Conservation (phyloP, 2,888 invertebrate species). For the Agonopterix heracliana region DNA sequence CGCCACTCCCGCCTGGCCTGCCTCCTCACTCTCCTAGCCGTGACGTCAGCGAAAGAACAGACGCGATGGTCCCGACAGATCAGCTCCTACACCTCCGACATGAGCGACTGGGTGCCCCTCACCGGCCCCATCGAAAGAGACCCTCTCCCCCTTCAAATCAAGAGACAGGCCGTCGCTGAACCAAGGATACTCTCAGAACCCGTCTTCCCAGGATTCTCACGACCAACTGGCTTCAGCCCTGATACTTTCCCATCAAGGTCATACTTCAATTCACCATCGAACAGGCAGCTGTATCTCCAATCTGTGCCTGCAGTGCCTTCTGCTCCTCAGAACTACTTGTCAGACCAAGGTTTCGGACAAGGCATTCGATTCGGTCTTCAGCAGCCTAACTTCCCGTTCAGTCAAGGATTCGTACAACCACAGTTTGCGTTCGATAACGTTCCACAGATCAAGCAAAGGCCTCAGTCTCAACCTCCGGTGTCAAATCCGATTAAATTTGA, state of each 20-base stretch:
- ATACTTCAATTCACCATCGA: slow-evolving; percentile 47
- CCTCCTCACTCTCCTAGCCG: slow-evolving; percentile 37
- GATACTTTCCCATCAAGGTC: slow-evolving; percentile 50
- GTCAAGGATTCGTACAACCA: slow-evolving; percentile 56
- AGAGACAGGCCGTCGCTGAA: slow-evolving; percentile 64
- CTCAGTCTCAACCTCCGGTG: slow-evolving; percentile 20
- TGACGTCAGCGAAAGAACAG: slow-evolving; percentile 42
- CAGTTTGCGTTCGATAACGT: slow-evolving; percentile 49
- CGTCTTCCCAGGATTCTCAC: slow-evolving; percentile 40
- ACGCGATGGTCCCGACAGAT: slow-evolving; percentile 69
- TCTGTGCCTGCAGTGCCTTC: slow-evolving; percentile 57
- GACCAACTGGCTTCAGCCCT: slow-evolving; percentile 44
- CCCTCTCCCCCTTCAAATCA: slow-evolving; percentile 33
- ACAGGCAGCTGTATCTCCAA: slow-evolving; percentile 59
- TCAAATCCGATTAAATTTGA: slow-evolving; percentile 48
- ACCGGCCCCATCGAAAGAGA: slow-evolving; percentile 49
- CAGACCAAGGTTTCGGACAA: slow-evolving; percentile 63
- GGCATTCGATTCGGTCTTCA: slow-evolving; percentile 58
- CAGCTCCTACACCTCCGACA: slow-evolving; percentile 64
- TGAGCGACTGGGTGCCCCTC: slow-evolving; percentile 66
- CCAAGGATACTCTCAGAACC: slow-evolving; percentile 65
- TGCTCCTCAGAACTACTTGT: slow-evolving; percentile 62
- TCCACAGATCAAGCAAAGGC: slow-evolving; percentile 40
- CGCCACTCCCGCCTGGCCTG: slow-evolving; percentile 42
- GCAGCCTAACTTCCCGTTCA: slow-evolving; percentile 57